Base-by-base conservation (phyloP, 2,113 vertebrate genomes). In the Diphyllodes magnificus region DNA sequence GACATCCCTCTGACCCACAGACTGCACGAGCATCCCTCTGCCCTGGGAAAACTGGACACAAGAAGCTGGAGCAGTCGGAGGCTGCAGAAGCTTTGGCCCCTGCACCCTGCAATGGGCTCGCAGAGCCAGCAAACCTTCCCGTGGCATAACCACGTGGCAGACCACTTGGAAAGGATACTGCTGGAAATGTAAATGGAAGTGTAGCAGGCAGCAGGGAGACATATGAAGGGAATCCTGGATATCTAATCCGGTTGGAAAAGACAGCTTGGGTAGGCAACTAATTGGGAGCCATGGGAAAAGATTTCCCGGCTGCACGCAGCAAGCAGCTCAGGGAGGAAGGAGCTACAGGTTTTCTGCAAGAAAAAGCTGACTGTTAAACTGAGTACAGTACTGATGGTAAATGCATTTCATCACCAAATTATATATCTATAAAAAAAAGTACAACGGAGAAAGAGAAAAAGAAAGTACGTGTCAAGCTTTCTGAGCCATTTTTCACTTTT, bases 261-360 rank as follows among this genome's bases (percentile, higher is more conserved):
- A 47, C 50, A 90, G 93, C 61, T 76, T 53, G 65, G 68, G 47
- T 16, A 83, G 72, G 88, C 30, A 6, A 49, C 69, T 95, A 95
- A 92, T 88, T 94, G 83, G 81, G 89, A 93, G 65, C 65, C 53
- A 25, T 42, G 89, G 94, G 87, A 95, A 95, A 95, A 39, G 78
- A 40, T 81, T 92, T 47, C 60, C 39, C 3, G 42, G 66, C 31
- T 77, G 61, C 42, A 57, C 0, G 0, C 51, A 66, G 42, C 39
- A 60, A 90, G 77, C 31, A 54, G 65, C 61, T 91, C 33, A 1
- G 30, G 30, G 45, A 90, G 31, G 69, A 28, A 17, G 50, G 54
- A 95, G 66, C 30, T 57, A 24, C 8, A 65, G 59, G 57, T 64
- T 91, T 72, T 57, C 89, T 70, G 75, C 54, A 63, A 28, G 78